A percentile compares a stretch with the other conserved stretches of the same genome.
phyloP scores from a whole-genome alignment of 1,140 invertebrate genomes.

The Acromyrmex echinatior region DNA sequence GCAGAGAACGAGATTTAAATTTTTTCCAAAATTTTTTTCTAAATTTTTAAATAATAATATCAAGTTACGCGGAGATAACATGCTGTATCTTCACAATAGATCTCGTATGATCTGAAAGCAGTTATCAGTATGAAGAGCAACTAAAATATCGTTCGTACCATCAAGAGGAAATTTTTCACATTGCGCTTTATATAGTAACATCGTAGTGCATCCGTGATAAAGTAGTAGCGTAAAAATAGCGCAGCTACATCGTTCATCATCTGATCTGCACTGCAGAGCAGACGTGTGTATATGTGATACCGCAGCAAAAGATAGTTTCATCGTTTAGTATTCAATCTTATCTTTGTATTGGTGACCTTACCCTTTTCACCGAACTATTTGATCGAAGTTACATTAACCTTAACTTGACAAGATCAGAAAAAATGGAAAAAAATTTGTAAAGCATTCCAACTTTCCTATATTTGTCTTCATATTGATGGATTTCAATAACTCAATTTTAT shows the following conservation, averaged over 20 bases:
- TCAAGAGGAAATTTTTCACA: slow-evolving; percentile 47
- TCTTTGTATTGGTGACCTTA: slow-evolving; percentile 7
- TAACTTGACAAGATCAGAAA: slow-evolving; percentile 13
- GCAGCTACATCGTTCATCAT: slow-evolving; percentile 70
- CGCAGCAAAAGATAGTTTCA: slow-evolving; percentile 65
- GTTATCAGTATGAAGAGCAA: slow-evolving; percentile 25
- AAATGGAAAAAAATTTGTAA: not conserved
- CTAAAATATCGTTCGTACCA: slow-evolving; percentile 40
- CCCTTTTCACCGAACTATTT: not conserved
- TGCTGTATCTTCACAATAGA: not conserved
- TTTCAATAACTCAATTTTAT: not conserved
- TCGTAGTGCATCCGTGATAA: slow-evolving; percentile 37
- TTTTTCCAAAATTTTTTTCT: not conserved
- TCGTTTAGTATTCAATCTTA: slow-evolving; percentile 67
- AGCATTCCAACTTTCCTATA: not conserved
- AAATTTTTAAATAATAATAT: slow-evolving; percentile 26
- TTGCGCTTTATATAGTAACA: slow-evolving; percentile 33
- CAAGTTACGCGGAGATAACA: not conserved
- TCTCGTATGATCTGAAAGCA: not conserved
- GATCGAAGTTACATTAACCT: not conserved
- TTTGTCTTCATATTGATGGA: not conserved
- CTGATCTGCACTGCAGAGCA: slow-evolving; percentile 48
- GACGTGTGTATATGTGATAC: slow-evolving; percentile 55
- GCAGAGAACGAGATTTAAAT: not conserved
- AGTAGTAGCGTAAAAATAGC: slow-evolving; percentile 56